These are phyloP conservation scores for Ricordea florida DNA, from an alignment of 92 coral and sea anemone species.

Conservation along the genomic window DNA sequence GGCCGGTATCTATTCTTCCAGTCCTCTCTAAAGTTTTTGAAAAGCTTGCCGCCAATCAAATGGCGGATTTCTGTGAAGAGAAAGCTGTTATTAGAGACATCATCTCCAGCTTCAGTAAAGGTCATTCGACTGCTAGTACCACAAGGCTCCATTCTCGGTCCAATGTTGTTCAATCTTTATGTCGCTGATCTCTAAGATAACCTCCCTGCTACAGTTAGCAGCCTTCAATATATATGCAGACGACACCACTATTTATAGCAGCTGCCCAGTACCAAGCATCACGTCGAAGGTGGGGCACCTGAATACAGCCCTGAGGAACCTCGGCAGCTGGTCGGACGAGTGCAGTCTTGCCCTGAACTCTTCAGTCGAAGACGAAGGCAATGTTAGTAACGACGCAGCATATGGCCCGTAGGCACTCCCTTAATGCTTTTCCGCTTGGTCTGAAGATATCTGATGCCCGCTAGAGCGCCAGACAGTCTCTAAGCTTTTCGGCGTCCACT, in stretches of 20 bases:
- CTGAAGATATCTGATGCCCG: not conserved
- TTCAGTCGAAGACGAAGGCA: no score
- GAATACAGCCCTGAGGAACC: no score
- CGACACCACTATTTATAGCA: no score
- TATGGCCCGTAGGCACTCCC: not conserved
- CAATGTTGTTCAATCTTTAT: not conserved
- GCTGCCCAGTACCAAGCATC: no score
- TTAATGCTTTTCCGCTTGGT: not conserved
- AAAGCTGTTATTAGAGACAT: slow-evolving; percentile 7
- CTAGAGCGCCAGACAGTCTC: not conserved
- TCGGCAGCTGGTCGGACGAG: no score
- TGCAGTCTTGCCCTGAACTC: no score
- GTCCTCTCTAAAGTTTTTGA: not conserved
- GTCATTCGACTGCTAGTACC: slow-evolving; percentile 8
- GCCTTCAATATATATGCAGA: not conserved
- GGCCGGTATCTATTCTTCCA: slow-evolving; percentile 16
- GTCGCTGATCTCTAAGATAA: not conserved
- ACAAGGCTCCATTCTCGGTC: not conserved
- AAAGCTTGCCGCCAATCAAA: slow-evolving; percentile 9
- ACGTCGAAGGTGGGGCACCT: no score
- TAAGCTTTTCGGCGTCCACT: slow-evolving; percentile 14
- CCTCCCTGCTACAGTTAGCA: not conserved
- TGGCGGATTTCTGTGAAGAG: not conserved
- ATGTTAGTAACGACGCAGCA: no score
- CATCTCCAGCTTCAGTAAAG: slow-evolving; percentile 39